These are phyloP conservation scores for Adela reaumurella DNA, from an alignment of 2,888 invertebrate genomes.

Conservation along the genomic window DNA sequence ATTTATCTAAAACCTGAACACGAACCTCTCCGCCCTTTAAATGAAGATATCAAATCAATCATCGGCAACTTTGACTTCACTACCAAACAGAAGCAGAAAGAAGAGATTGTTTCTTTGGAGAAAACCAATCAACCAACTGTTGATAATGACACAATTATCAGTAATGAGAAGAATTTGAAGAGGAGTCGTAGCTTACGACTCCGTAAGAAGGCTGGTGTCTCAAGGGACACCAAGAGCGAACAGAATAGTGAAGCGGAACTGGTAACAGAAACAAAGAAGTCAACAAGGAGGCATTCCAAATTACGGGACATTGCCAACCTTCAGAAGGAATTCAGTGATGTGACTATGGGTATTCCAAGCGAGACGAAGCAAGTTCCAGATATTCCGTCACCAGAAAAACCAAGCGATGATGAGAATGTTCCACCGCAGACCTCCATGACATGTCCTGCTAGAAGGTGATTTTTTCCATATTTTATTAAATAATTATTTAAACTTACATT, in stretches of 20 bases:
- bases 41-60: background rate
- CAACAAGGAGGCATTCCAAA: no score
- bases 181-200: no score
- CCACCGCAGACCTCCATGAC: conserved; percentile 27
- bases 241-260: no score
- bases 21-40: background rate
- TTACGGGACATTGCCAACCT: conserved; percentile 38
- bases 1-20: background rate
- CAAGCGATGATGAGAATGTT: conserved; percentile 23
- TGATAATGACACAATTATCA: conserved; percentile 10
- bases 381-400: conserved; percentile 34
- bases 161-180: no score
- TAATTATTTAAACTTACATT: background rate
- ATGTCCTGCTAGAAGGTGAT: conserved; percentile 40
- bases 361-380: conserved; percentile 24
- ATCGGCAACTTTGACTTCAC: background rate
- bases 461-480: background rate
- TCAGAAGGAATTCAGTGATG: conserved; percentile 36
- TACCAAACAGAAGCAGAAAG: background rate
- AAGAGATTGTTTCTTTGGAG: no score
- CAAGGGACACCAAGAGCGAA: no score
- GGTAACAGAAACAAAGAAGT: no score
- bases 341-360: conserved; percentile 32
- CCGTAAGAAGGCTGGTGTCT: no score
- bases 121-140: conserved; percentile 14